Conservation (phyloP, 2,113 vertebrate species). For the Pseudorectes ferrugineus region DNA sequence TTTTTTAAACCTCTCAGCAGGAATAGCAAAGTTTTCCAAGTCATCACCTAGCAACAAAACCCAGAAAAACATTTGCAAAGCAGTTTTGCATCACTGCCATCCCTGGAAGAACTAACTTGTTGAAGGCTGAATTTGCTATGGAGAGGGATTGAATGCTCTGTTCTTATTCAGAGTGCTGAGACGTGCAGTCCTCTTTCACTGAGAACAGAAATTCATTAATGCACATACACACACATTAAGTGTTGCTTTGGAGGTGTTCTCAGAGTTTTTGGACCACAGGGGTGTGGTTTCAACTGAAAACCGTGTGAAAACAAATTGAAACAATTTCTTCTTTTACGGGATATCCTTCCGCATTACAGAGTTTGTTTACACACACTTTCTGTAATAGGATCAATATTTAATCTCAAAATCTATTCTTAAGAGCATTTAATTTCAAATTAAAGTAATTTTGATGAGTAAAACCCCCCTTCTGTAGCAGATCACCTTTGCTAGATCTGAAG, state of each 20-base stretch:
- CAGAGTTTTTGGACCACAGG: slow-evolving; percentile 45
- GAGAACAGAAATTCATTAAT: slow-evolving; percentile 70
- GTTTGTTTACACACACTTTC: background rate
- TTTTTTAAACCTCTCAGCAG: slow-evolving; percentile 73
- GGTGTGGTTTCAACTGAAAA: slow-evolving; percentile 15
- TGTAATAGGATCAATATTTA: slow-evolving; percentile 34
- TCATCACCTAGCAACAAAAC: slow-evolving; percentile 81
- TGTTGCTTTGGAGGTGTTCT: slow-evolving; percentile 51
- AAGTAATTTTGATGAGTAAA: slow-evolving; percentile 13
- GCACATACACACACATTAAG: slow-evolving; percentile 55
- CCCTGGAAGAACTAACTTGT: slow-evolving; percentile 63
- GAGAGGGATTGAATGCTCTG: slow-evolving; percentile 70
- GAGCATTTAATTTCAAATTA: background rate
- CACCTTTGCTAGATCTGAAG: background rate
- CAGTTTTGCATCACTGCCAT: slow-evolving; percentile 70
- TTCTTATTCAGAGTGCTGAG: slow-evolving; percentile 73
- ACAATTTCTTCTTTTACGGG: background rate
- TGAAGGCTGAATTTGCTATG: slow-evolving; percentile 71
- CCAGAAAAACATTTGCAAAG: slow-evolving; percentile 77
- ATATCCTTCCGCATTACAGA: background rate
- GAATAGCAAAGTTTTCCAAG: slow-evolving; percentile 76
- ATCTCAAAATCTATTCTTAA: background rate
- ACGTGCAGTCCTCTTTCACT: slow-evolving; percentile 63
- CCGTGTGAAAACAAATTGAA: slow-evolving; percentile 19
- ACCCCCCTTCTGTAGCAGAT: background rate